Evolutionary conservation across 2,797 vertebrate species (phyloP).

Genomic region (Manis pentadactyla): DNA sequence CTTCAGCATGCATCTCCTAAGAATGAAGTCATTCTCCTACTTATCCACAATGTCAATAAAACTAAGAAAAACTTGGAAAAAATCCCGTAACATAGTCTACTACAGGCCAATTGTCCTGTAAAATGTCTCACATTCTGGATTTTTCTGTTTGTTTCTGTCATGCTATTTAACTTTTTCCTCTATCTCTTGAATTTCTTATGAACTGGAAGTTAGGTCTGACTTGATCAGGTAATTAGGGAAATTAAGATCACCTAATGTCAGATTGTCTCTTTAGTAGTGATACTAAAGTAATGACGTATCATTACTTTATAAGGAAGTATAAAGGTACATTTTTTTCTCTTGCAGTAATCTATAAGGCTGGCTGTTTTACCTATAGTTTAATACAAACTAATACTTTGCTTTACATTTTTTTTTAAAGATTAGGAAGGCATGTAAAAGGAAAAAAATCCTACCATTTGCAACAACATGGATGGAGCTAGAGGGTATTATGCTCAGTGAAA

Average conservation of each 20-base stretch:
- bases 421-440: neutral
- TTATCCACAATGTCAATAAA: neutral
- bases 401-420: neutral
- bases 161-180: neutral
- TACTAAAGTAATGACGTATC: neutral
- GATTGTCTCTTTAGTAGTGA: neutral
- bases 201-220: neutral
- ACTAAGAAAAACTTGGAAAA: neutral
- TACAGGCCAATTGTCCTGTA: neutral
- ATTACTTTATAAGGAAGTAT: neutral
- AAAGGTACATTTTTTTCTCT: neutral
- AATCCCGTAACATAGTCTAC: neutral
- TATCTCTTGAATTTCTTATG: neutral
- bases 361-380: neutral
- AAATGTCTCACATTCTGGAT: neutral
- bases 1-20: neutral
- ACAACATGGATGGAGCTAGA: too few species aligned
- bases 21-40: neutral
- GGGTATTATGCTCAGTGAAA: too few species aligned
- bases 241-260: neutral
- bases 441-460: too few species aligned
- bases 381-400: neutral
- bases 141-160: conserved; percentile 2
- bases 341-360: neutral
- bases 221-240: conserved; percentile 15